phyloP scores from a whole-genome alignment of 2,888 invertebrate species.

The Caenorhabditis auriculariae region DNA sequence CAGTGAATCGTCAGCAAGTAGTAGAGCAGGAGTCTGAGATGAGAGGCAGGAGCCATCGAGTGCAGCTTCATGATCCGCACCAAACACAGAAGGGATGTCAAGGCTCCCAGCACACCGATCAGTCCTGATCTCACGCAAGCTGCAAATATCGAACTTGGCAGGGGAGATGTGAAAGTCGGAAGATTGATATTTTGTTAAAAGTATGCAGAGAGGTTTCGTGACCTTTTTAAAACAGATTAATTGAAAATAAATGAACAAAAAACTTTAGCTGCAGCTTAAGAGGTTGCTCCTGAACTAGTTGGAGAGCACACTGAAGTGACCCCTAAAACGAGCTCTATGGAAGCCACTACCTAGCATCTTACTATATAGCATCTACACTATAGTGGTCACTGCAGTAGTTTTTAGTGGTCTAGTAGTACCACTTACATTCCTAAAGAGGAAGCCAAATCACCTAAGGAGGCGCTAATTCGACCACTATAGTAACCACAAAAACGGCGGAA shows the following conservation, averaged over 20 bases:
- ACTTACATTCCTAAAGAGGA: too few species aligned
- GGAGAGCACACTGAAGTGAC: not conserved
- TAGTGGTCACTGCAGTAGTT: too few species aligned
- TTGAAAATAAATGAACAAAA: not conserved
- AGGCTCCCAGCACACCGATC: conserved; percentile 26
- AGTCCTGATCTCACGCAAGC: conserved; percentile 36
- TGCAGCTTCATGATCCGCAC: conserved; percentile 33
- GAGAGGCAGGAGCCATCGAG: conserved; percentile 31
- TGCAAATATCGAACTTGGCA: conserved; percentile 5
- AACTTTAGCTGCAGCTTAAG: not conserved
- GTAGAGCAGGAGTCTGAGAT: conserved; percentile 39
- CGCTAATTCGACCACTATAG: too few species aligned
- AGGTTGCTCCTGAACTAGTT: not conserved
- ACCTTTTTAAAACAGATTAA: too few species aligned
- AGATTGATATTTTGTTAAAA: not conserved
- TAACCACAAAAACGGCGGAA: too few species aligned
- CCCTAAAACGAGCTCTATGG: not conserved
- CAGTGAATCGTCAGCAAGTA: conserved; percentile 42
- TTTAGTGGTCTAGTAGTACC: too few species aligned
- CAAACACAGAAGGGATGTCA: conserved; percentile 32
- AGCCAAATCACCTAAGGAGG: too few species aligned
- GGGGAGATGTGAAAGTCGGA: not conserved
- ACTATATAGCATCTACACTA: too few species aligned
- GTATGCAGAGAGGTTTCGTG: too few species aligned
- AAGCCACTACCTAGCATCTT: too few species aligned